These are phyloP conservation scores for Chorisops tibialis DNA, from an alignment of 2,888 invertebrate genomes.

Conservation along the genomic window DNA sequence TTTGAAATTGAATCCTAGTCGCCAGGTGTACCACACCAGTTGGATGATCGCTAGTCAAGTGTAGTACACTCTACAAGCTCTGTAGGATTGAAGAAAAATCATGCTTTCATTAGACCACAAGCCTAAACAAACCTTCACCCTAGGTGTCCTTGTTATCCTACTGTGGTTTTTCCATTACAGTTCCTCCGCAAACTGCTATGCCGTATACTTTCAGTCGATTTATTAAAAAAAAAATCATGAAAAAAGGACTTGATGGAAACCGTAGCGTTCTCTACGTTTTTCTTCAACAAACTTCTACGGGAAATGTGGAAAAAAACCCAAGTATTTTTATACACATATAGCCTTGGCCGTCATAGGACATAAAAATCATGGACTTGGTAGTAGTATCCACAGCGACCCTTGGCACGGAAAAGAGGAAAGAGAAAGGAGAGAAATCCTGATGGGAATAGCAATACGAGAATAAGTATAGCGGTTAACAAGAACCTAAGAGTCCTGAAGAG, in stretches of 20 bases:
- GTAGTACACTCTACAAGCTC: too few relatives aligned
- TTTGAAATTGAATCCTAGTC: too few relatives aligned
- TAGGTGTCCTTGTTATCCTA: slow-evolving; percentile 2
- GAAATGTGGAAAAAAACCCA: background rate
- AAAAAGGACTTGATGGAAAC: background rate
- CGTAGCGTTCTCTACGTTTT: background rate
- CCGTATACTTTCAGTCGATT: background rate
- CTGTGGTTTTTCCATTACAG: slow-evolving; percentile 9
- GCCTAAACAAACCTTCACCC: background rate
- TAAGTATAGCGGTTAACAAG: background rate
- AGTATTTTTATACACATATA: background rate
- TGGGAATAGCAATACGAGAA: background rate
- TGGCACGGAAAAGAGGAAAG: background rate
- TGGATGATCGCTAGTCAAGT: too few relatives aligned
- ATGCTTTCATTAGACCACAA: background rate
- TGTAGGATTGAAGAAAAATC: too few relatives aligned
- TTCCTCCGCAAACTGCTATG: background rate
- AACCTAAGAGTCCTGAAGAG: background rate
- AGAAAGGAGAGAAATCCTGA: background rate
- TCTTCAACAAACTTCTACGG: background rate
- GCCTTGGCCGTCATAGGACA: too few relatives aligned
- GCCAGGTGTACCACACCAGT: too few relatives aligned
- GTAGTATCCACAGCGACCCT: background rate
- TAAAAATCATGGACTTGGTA: background rate
- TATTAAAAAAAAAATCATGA: background rate